A percentile compares a stretch with the other conserved stretches of the same genome.
Evolutionary conservation across 1,140 invertebrate species (phyloP).

Genomic region (Zaprionus capensis): DNA sequence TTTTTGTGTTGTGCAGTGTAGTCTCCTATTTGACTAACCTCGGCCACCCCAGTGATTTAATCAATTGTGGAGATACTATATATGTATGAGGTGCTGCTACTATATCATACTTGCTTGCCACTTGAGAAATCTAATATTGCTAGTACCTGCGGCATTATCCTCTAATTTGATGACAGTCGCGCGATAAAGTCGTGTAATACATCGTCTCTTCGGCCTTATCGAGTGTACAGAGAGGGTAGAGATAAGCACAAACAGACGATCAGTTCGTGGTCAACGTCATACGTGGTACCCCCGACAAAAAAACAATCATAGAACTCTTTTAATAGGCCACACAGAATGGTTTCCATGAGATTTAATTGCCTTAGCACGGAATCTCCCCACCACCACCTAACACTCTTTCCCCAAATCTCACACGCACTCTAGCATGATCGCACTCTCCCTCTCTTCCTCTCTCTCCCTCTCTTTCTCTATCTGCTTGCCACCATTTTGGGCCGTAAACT

Average conservation of each 20-base stretch:
- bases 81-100: not conserved
- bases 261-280: not conserved
- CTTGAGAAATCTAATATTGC: slow-evolving; percentile 5
- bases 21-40: slow-evolving; percentile 18
- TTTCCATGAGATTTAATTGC: not conserved
- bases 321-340: not conserved
- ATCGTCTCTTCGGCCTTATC: slow-evolving; percentile 1
- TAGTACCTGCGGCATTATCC: slow-evolving; percentile 6
- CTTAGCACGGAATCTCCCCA: not conserved
- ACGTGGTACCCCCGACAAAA: not conserved
- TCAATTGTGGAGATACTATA: slow-evolving; percentile 7
- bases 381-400: not conserved
- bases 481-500: not conserved
- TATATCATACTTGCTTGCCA: not conserved
- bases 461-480: not conserved
- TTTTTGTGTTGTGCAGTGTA: slow-evolving; percentile 10
- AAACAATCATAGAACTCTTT: not conserved
- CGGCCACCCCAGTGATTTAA: slow-evolving; percentile 18
- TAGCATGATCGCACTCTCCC: not conserved
- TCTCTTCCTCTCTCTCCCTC: not conserved
- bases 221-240: not conserved
- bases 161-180: slow-evolving; percentile 29
- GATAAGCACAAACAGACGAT: not conserved
- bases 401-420: slow-evolving; percentile 10
- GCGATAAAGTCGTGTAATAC: slow-evolving; percentile 25